Evolutionary conservation across 1,140 invertebrate genomes (phyloP).

Genomic region (Agrypnia vestita): DNA sequence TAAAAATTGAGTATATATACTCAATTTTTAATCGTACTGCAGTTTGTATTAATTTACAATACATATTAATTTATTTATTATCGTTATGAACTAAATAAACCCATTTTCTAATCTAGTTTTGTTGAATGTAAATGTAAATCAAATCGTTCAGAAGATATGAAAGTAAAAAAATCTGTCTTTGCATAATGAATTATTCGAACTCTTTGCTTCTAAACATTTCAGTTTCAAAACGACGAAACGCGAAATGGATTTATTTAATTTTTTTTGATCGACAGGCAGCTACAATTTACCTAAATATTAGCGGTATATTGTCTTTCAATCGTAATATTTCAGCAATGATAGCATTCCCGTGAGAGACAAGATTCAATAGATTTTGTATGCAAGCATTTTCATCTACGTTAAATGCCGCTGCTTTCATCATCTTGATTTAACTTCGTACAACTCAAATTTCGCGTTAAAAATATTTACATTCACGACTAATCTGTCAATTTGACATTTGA

Average conservation of each 20-base stretch:
- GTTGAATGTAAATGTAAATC: too few species aligned
- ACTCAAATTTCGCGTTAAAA: not conserved
- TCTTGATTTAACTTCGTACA: not conserved
- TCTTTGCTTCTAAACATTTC: too few species aligned
- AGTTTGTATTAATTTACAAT: not conserved
- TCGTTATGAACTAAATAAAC: too few species aligned
- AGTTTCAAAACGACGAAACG: too few species aligned
- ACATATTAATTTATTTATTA: too few species aligned
- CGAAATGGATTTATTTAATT: too few species aligned
- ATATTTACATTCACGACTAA: not conserved
- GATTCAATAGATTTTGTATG: slow-evolving; percentile 89
- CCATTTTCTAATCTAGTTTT: too few species aligned
- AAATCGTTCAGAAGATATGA: not conserved
- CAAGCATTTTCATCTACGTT: slow-evolving; percentile 88
- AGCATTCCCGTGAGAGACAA: slow-evolving; percentile 95
- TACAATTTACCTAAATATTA: slow-evolving; percentile 86
- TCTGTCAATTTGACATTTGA: slow-evolving; percentile 15
- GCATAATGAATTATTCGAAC: too few species aligned
- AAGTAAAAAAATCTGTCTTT: not conserved
- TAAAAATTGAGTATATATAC: not conserved
- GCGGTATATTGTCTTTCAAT: slow-evolving; percentile 93
- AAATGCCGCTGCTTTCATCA: slow-evolving; percentile 62
- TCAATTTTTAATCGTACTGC: not conserved
- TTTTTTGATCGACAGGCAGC: too few species aligned
- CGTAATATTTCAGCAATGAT: slow-evolving; percentile 94